Percentiles rank a stretch among this genome's conserved stretches.
Conservation (phyloP, 2,888 invertebrate genomes). For the Junonia oenone region DNA sequence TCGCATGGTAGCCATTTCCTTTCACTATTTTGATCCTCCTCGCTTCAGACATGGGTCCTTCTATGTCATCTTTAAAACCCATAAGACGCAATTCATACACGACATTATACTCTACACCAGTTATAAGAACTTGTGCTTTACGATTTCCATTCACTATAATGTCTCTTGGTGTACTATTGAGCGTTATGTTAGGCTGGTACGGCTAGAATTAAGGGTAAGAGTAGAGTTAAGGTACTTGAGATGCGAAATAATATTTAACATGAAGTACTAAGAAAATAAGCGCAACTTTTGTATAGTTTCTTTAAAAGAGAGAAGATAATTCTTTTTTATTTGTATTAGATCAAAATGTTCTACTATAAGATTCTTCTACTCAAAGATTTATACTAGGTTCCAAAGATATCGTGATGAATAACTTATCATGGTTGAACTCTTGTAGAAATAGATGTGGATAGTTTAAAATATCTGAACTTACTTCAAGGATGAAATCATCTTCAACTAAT, state of each 20-base stretch:
- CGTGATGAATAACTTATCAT: no score
- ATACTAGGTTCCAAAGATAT: no score
- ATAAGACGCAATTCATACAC: conserved; percentile 19
- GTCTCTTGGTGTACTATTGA: not conserved
- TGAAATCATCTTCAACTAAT: not conserved
- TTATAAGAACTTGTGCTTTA: not conserved
- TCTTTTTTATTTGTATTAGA: no score
- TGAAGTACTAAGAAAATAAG: no score
- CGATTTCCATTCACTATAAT: not conserved
- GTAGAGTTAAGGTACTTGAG: no score
- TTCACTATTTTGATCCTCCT: conserved; percentile 17
- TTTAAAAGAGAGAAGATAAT: no score
- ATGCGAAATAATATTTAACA: no score
- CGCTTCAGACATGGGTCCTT: conserved; percentile 13
- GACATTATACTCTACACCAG: conserved; percentile 13
- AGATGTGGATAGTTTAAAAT: no score
- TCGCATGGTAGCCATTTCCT: conserved; percentile 6
- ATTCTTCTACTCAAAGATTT: no score
- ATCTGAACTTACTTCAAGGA: conserved; percentile 1
- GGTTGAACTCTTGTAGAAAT: no score
- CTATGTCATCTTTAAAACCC: conserved; percentile 4
- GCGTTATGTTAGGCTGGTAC: not conserved
- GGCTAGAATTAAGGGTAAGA: not conserved
- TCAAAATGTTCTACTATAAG: no score
- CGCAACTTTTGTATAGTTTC: no score